Conservation (phyloP, 2,113 vertebrate genomes). For the Bubalus kerabau region DNA sequence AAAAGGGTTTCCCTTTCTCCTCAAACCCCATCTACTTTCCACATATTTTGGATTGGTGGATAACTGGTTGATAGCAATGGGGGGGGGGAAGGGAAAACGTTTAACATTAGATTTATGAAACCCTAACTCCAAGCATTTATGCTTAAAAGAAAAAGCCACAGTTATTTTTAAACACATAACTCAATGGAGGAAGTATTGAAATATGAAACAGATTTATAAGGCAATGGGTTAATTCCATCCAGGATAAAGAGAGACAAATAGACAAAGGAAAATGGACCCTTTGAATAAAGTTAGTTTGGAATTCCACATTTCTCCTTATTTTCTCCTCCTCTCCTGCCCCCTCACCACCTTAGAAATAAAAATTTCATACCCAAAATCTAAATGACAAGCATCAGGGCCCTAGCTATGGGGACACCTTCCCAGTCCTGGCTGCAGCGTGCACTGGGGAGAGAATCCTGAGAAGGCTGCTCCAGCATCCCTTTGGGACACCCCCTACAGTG, state of each 20-base stretch:
- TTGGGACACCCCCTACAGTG: not conserved
- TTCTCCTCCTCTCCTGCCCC: not conserved
- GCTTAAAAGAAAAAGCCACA: not conserved
- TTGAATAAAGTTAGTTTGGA: not conserved
- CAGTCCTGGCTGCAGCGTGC: not conserved
- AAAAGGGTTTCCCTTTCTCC: conserved; percentile 1
- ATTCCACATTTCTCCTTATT: not conserved
- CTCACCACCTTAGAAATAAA: not conserved
- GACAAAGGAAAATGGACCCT: conserved; percentile 9
- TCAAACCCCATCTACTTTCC: not conserved
- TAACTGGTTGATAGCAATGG: not conserved
- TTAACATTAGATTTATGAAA: conserved; percentile 1
- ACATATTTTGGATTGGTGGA: not conserved
- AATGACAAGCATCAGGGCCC: not conserved
- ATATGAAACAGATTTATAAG: conserved; percentile 42
- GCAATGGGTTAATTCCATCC: not conserved
- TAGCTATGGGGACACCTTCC: not conserved
- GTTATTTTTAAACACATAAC: conserved; percentile 2
- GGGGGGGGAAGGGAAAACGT: rapidly evolving
- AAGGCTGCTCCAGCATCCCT: not conserved
- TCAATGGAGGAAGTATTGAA: not conserved
- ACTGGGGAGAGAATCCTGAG: not conserved
- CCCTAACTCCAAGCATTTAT: not conserved
- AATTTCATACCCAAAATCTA: not conserved
- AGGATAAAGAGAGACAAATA: conserved; percentile 2